Evolutionary conservation across 2,888 invertebrate genomes (phyloP), one percentile per base, ranked within the genome.

Genomic region (Chaitophorus viminalis): DNA sequence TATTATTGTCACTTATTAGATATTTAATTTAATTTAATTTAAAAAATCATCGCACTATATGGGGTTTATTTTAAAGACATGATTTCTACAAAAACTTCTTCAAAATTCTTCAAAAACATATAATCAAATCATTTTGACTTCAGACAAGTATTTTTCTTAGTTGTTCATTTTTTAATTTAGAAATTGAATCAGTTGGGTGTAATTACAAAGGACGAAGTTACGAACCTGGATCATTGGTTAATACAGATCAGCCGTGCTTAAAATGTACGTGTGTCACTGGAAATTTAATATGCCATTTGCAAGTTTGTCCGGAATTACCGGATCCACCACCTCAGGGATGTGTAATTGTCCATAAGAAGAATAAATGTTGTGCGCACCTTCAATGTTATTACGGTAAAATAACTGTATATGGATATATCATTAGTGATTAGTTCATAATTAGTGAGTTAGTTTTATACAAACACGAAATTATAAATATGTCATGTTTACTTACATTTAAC

Each of bases 231-330:
- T 91, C 90, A 33, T 92, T 93, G 72, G 92, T 93, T 89, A 95
- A 96, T 90, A 95, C 95, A 88, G 93, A 93, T 86, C 95, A 96
- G 91, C 94, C 95, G 52, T 97, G 97, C 91, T 92, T 97, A 88
- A 94, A 93, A 90, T 97, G 97, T 92, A 93, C 94, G 89, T 97
- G 97, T 92, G 93, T 92, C 77, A 93, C 93, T 83, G 95, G 95
- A 89, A 94, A 95, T 75, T 92, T 96, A 83, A 93, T 95, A 52
- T 97, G 97, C 91, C 94, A 95, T 83, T 93, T 96, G 89, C 93
- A 95, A 89, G 94, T 96, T 18, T 97, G 97, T 91, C 94, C 95
- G 9, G 92, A 94, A 90, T 93, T 95, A 91, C 95, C 95, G 21
- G 94, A 94, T 91, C 95, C 95, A 52, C 95, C 95, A 89, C 95